Base-by-base conservation (phyloP, 2,888 invertebrate genomes). In the Athalia cordata region DNA sequence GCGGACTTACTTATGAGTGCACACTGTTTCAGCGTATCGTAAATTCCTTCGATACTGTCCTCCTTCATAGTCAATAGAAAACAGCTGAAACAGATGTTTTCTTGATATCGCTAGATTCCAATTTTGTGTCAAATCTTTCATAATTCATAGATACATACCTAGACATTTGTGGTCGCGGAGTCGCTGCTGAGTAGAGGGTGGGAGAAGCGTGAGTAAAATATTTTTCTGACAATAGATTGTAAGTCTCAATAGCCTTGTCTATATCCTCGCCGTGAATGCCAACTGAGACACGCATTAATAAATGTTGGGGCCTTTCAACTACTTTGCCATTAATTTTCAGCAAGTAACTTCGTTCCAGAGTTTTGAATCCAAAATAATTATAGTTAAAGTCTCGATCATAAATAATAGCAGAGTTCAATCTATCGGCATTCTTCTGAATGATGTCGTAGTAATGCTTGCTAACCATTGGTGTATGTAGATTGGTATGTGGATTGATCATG, bases 291-390 rank as follows among this genome's bases (percentile, higher is more conserved):
- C 99, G 92, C 99, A 99, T 99, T 79, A 99, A 91, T 98, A 99
- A 97, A 86, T 99, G 99, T 87, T 99, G 99, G 0, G 99, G 99
- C 49, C 99, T 93, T 90, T 99, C 99, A 0, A 94, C 98, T 74
- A 98, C 96, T 93, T 97, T 97, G 0, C 95, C 95, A 88, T 97
- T 93, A 75, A 98, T 96, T 91, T 96, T 98, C 79, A 99, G 91
- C 82, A 99, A 91, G 90, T 99, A 99, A 0, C 99, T 98, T 66
- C 97, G 93, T 87, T 99, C 99, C 77, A 99, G 91, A 0, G 99
- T 99, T 93, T 99, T 99, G 88, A 99, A 99, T n/a, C 99, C 99
- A 92, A 99, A 99, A 89, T 98, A 99, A 88, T 98, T 98, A 91
- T 99, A 99, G 79, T 94, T 95, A 90, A 97, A 99, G 91, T 99